Percentiles rank a stretch among this genome's conserved stretches.
These are phyloP conservation scores for Deladenus siricidicola DNA, from an alignment of 2,888 invertebrate species.

Conservation along the genomic window DNA sequence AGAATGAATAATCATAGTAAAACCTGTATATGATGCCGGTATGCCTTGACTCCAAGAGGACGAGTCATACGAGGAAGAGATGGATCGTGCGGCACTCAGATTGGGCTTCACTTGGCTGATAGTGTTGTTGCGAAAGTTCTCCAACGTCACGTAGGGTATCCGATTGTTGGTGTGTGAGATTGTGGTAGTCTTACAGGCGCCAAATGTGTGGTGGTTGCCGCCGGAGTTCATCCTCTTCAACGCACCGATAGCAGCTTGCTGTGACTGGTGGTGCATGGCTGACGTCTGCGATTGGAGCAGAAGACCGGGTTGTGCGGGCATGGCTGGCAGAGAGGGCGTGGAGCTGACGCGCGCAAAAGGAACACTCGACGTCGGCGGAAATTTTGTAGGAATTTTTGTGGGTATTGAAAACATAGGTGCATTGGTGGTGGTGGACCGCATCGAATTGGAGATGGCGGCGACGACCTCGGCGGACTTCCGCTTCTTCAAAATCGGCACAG, in stretches of 20 bases:
- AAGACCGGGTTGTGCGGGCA: neutral
- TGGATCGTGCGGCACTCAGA: neutral
- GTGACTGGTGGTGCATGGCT: neutral
- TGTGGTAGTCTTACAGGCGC: neutral
- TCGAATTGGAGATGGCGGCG: too few species aligned
- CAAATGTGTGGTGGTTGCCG: too few species aligned
- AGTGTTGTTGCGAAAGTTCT: neutral
- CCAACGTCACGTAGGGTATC: neutral
- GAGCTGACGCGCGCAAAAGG: neutral
- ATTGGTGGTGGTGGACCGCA: too few species aligned
- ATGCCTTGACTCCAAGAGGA: too few species aligned
- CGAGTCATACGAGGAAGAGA: too few species aligned
- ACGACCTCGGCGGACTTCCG: neutral
- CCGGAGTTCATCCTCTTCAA: too few species aligned
- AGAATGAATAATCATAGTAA: too few species aligned
- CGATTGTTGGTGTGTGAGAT: neutral
- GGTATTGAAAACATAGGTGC: too few species aligned
- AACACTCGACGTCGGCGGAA: neutral
- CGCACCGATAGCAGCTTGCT: neutral
- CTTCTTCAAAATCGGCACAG: neutral
- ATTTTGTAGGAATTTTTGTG: too few species aligned
- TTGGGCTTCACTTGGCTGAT: neutral
- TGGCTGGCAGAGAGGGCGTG: neutral
- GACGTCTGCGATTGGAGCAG: neutral
- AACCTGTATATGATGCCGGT: too few species aligned